Percentiles rank a stretch among this genome's conserved stretches.
Evolutionary conservation across 2,113 vertebrate genomes (phyloP).

Genomic region (Neofelis nebulosa): DNA sequence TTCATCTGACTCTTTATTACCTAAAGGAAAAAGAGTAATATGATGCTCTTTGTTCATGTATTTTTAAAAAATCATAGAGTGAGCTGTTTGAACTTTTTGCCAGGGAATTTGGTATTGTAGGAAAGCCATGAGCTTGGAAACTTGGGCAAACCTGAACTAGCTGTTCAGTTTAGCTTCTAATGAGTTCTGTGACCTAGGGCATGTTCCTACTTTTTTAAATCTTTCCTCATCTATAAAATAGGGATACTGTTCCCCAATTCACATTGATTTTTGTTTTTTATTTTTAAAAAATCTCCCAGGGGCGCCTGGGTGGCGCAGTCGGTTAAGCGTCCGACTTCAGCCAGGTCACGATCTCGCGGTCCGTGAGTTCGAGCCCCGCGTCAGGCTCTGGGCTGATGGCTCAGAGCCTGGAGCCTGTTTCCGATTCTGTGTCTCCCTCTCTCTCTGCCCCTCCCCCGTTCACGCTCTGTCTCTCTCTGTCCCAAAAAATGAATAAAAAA

Average conservation of each 20-base stretch:
- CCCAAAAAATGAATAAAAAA: too few relatives aligned
- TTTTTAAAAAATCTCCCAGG: not conserved
- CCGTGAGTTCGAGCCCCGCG: too few relatives aligned
- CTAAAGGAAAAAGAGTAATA: not conserved
- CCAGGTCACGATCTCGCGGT: too few relatives aligned
- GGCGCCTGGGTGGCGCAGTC: too few relatives aligned
- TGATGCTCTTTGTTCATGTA: not conserved
- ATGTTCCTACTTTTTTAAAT: not conserved
- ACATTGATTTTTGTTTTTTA: not conserved
- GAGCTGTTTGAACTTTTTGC: not conserved
- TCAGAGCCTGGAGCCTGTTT: too few relatives aligned
- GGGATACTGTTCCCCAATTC: not conserved
- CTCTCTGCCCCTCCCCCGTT: too few relatives aligned
- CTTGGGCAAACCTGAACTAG: not conserved
- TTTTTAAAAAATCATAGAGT: not conserved
- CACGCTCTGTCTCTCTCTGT: too few relatives aligned
- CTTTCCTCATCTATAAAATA: not conserved
- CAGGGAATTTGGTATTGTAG: not conserved
- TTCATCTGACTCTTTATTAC: not conserved
- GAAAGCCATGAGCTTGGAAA: slow-evolving; percentile 18
- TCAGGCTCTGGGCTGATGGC: too few relatives aligned
- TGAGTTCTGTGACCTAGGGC: not conserved
- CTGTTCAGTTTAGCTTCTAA: not conserved
- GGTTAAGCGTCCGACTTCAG: too few relatives aligned
- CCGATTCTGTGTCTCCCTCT: too few relatives aligned